Conservation (phyloP, 2,888 invertebrate species). For the Cataglyphis livida region DNA sequence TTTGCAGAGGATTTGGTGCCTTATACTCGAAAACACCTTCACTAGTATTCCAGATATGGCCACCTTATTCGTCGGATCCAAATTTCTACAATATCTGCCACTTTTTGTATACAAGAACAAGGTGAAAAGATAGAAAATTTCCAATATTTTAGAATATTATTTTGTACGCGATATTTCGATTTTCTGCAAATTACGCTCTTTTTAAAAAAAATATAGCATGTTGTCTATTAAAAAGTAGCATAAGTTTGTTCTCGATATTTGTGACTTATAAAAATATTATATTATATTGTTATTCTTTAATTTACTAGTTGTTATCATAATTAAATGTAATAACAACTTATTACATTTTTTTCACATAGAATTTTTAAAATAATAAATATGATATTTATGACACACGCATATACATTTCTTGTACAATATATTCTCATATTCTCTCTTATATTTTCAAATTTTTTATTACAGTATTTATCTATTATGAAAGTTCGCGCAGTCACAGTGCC, state of each 20-base stretch:
- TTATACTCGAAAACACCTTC: constrained; percentile 98
- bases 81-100: constrained; percentile 91
- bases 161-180: constrained; percentile 9
- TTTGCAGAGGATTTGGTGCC: constrained; percentile 92
- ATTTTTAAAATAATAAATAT: constrained; percentile 4
- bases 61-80: constrained; percentile 92
- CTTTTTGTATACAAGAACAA: constrained; percentile 96
- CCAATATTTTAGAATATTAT: not conserved
- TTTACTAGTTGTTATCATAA: constrained; percentile 16
- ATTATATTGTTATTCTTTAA: not conserved
- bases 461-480: constrained; percentile 92
- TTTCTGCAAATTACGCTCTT: not conserved
- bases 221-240: not conserved
- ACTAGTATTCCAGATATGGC: constrained; percentile 98
- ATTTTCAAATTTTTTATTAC: constrained; percentile 77
- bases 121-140: constrained; percentile 86
- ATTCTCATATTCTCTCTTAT: not conserved
- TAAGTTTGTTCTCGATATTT: not conserved
- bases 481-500: constrained; percentile 91
- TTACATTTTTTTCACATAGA: not conserved
- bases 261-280: not conserved
- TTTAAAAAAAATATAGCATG: not conserved
- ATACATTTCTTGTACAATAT: not conserved
- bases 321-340: not conserved
- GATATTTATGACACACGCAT: not conserved